phyloP scores from a whole-genome alignment of 2,113 vertebrate genomes.

The Lontra canadensis region DNA sequence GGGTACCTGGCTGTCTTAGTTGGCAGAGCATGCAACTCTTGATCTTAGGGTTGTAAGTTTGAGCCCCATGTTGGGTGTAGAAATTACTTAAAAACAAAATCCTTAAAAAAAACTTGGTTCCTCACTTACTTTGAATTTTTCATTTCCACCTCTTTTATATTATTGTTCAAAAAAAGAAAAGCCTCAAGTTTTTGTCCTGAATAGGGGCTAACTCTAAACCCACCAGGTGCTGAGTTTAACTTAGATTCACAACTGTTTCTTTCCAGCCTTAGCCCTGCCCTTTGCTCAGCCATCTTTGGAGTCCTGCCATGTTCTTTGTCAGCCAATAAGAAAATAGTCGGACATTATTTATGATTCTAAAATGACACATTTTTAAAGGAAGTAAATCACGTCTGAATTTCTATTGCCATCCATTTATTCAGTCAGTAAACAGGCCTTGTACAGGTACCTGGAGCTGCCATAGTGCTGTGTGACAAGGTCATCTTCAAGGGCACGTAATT shows the following conservation, averaged over 20 bases:
- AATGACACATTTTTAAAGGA: neutral
- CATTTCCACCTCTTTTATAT: neutral
- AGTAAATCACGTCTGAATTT: neutral
- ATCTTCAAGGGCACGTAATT: neutral
- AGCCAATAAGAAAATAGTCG: neutral
- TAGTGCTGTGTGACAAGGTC: neutral
- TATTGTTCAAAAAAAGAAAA: neutral
- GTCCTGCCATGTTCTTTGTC: neutral
- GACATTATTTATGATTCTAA: neutral
- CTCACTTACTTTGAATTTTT: neutral
- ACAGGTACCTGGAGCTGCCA: neutral
- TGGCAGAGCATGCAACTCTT: neutral
- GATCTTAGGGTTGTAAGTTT: neutral
- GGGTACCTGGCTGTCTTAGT: neutral
- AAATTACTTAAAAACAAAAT: neutral
- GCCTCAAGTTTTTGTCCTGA: neutral
- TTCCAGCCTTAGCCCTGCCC: neutral
- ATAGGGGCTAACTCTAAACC: neutral
- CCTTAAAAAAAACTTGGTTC: neutral
- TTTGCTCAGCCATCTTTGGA: neutral
- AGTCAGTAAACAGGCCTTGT: neutral
- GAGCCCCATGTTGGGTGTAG: neutral
- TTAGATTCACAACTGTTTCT: neutral
- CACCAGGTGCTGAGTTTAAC: neutral
- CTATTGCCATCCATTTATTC: neutral